Evolutionary conservation across 1,140 invertebrate species (phyloP).

Genomic region (Ruditapes philippinarum): DNA sequence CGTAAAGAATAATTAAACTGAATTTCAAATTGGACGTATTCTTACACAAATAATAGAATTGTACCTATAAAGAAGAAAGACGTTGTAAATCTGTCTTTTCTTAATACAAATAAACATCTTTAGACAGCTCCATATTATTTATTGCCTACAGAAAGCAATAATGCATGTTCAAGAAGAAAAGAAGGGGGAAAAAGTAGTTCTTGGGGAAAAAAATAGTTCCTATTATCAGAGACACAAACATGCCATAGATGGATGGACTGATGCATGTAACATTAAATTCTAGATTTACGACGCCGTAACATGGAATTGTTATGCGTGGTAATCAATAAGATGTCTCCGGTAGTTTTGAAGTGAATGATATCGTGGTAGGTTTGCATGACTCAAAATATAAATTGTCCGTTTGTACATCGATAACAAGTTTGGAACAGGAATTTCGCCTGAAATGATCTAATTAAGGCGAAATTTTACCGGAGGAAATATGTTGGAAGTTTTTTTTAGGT

Average conservation of each 20-base stretch:
- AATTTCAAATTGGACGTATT: no score
- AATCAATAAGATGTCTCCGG: background rate
- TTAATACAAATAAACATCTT: background rate
- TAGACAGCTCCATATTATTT: background rate
- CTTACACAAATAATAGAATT: no score
- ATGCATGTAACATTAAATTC: background rate
- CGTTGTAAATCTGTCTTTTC: background rate
- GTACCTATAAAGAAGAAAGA: no score
- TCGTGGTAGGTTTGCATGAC: conserved; percentile 2
- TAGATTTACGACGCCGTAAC: background rate
- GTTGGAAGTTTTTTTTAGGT: no score
- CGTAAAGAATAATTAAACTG: no score
- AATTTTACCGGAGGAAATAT: no score
- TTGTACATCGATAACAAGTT: no score
- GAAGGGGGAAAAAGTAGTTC: no score
- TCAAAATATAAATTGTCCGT: background rate
- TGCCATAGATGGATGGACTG: background rate
- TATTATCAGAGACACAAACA: background rate
- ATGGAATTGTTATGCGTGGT: background rate
- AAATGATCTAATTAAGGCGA: no score
- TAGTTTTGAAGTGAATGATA: background rate
- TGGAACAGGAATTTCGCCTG: no score
- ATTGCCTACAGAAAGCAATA: background rate
- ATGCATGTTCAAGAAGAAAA: background rate
- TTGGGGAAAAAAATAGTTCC: background rate